Percentiles rank a stretch among this genome's conserved stretches.
Conservation (phyloP, 2,797 vertebrate species). For the Phrynocephalus forsythii region DNA sequence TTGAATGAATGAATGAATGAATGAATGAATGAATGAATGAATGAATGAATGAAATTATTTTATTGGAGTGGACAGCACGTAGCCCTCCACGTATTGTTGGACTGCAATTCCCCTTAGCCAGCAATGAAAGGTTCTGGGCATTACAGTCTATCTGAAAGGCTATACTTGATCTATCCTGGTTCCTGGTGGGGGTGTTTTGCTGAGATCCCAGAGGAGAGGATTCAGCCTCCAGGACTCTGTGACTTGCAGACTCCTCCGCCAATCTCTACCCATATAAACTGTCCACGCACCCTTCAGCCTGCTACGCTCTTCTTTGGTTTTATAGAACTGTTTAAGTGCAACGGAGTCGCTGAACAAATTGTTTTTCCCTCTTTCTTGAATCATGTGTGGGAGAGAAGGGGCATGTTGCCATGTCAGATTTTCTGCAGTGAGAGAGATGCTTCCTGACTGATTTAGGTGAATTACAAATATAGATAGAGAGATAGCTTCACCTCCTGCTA, state of each 20-base stretch:
- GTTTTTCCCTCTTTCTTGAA: background rate
- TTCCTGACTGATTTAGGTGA: background rate
- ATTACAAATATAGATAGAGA: background rate
- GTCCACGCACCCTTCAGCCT: background rate
- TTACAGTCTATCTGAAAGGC: background rate
- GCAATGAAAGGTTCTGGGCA: background rate
- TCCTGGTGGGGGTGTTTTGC: too few species aligned
- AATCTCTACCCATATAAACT: background rate
- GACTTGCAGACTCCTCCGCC: too few species aligned
- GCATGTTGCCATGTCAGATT: background rate
- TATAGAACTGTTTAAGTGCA: background rate
- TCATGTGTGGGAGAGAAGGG: background rate
- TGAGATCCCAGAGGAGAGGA: too few species aligned
- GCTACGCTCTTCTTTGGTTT: background rate
- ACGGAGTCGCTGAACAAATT: background rate
- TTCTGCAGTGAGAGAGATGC: background rate
- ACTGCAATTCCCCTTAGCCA: background rate
- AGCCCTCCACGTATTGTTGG: background rate
- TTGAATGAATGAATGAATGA: too few species aligned
- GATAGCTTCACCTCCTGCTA: too few species aligned
- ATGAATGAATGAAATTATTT: too few species aligned
- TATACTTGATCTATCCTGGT: background rate
- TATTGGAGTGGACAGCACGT: too few species aligned
- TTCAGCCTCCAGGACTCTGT: too few species aligned
- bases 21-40: too few species aligned